Percentiles rank a stretch among this genome's conserved stretches.
Evolutionary conservation across 2,888 invertebrate genomes (phyloP).

Genomic region (Automeris io): DNA sequence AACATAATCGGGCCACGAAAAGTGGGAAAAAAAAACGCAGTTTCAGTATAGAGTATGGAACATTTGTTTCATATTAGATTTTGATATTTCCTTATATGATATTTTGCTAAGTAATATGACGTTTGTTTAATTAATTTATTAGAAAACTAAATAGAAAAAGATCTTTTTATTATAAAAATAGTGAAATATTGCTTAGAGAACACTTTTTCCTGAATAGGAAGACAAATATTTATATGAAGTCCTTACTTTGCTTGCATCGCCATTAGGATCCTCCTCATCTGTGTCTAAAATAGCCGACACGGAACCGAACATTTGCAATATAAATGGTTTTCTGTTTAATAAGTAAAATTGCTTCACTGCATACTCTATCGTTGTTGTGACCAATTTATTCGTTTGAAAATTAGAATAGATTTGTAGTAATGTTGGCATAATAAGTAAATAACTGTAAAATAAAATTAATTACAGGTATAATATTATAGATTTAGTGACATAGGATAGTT

Average conservation of each 20-base stretch:
- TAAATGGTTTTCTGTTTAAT: constrained; percentile 98
- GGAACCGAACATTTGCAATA: constrained; percentile 99
- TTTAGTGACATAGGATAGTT: neutral
- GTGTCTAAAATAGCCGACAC: constrained; percentile 97
- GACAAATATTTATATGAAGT: too few species aligned
- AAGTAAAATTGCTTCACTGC: constrained; percentile 99
- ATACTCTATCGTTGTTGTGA: constrained; percentile 97
- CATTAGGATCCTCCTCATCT: constrained; percentile 89
- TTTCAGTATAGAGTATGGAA: too few species aligned
- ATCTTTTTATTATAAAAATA: too few species aligned
- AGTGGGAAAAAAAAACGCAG: too few species aligned
- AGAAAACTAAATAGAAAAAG: too few species aligned
- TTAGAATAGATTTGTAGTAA: constrained; percentile 97
- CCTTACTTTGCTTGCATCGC: constrained; percentile 92
- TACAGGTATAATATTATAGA: neutral
- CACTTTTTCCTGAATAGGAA: too few species aligned
- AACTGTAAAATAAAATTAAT: constrained; percentile 71
- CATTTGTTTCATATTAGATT: too few species aligned
- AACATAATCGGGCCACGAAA: too few species aligned
- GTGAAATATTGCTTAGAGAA: too few species aligned
- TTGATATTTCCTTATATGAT: too few species aligned
- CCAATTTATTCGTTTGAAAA: constrained; percentile 96
- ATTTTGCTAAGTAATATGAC: too few species aligned
- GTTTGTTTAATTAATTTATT: too few species aligned
- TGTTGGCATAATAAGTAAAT: constrained; percentile 98